Conservation (phyloP, 1,140 invertebrate species). For the Heliothis subflexa region DNA sequence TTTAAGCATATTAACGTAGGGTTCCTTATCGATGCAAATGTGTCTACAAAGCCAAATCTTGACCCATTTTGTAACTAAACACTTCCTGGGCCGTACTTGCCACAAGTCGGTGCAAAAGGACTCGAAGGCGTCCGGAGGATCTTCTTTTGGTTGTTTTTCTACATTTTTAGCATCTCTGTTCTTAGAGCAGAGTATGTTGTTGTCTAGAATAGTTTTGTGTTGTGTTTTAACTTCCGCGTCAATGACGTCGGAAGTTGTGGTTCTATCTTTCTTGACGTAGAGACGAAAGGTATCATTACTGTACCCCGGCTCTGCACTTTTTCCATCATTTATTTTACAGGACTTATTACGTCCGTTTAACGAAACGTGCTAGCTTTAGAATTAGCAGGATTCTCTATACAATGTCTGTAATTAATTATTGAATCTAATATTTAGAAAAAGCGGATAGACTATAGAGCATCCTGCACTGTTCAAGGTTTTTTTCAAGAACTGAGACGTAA, state of each 20-base stretch:
- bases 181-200: slow-evolving; percentile 52
- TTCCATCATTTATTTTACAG: slow-evolving; percentile 41
- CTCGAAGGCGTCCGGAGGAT: slow-evolving; percentile 61
- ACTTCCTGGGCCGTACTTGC: slow-evolving; percentile 73
- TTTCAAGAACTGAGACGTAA: slow-evolving; percentile 60
- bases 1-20: neutral
- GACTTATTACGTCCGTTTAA: slow-evolving; percentile 44
- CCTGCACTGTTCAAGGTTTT: slow-evolving; percentile 54
- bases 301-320: slow-evolving; percentile 57
- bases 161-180: slow-evolving; percentile 48
- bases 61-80: slow-evolving; percentile 59
- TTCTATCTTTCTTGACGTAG: slow-evolving; percentile 43
- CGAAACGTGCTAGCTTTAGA: slow-evolving; percentile 33
- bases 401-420: neutral
- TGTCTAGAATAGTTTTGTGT: slow-evolving; percentile 59
- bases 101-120: slow-evolving; percentile 78
- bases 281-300: slow-evolving; percentile 66
- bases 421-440: neutral
- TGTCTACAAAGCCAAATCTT: slow-evolving; percentile 57
- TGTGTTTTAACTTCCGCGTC: slow-evolving; percentile 52
- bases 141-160: slow-evolving; percentile 55
- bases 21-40: slow-evolving; percentile 49
- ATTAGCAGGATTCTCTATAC: slow-evolving; percentile 44
- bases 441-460: slow-evolving; percentile 51
- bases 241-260: slow-evolving; percentile 15